Evolutionary conservation across 1,140 invertebrate species (phyloP).

Genomic region (Pararge aegeria): DNA sequence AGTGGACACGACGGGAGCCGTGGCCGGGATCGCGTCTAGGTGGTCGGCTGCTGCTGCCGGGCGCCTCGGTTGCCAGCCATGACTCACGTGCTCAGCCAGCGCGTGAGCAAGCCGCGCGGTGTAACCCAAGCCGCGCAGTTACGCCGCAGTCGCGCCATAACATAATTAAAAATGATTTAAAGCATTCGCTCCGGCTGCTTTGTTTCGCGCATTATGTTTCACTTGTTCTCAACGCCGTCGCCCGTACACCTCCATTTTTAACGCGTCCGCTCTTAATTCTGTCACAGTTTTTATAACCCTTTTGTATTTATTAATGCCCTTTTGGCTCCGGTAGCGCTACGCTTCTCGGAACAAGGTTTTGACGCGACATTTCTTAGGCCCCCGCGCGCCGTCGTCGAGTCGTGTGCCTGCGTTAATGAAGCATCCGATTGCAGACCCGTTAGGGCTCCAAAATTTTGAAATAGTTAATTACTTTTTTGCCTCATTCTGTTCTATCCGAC

Average conservation of each 20-base stretch:
- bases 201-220: conserved; percentile 79
- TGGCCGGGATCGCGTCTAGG: no score
- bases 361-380: conserved; percentile 67
- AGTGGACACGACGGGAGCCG: conserved; percentile 17
- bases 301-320: conserved; percentile 76
- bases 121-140: conserved; percentile 47
- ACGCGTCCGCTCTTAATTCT: conserved; percentile 75
- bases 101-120: conserved; percentile 17
- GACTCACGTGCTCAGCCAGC: conserved; percentile 19
- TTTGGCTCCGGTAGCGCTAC: conserved; percentile 73
- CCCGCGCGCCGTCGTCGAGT: conserved; percentile 29
- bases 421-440: conserved; percentile 62
- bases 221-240: conserved; percentile 71
- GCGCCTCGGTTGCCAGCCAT: conserved; percentile 20
- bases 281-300: conserved; percentile 77
- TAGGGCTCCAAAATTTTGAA: conserved; percentile 19
- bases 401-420: conserved; percentile 67
- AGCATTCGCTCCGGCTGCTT: conserved; percentile 78
- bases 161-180: conserved; percentile 80
- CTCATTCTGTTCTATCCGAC: background rate
- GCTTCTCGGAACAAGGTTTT: conserved; percentile 71
- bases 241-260: conserved; percentile 60
- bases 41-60: conserved; percentile 18
- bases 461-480: conserved; percentile 23
- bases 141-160: conserved; percentile 66